Conservation (phyloP, 2,797 vertebrate genomes). For the Dermochelys coriacea region DNA sequence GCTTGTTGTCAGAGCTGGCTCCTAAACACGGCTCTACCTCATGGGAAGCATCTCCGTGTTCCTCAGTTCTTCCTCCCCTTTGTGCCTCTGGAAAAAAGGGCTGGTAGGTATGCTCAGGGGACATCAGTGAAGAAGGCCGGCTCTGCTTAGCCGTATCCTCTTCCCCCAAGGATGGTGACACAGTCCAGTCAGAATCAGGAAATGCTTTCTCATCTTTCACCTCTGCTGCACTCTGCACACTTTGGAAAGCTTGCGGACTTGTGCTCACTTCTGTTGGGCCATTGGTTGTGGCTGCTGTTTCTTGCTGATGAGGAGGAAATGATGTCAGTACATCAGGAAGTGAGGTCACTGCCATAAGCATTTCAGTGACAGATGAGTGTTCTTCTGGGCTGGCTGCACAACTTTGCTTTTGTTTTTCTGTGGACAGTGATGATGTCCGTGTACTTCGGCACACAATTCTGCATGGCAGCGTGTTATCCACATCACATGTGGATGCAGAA, state of each 20-base stretch:
- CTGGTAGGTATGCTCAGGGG: conserved; percentile 84
- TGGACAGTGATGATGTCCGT: conserved; percentile 12
- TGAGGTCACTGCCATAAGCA: conserved; percentile 45
- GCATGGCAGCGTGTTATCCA: conserved; percentile 75
- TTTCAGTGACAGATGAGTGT: conserved; percentile 61
- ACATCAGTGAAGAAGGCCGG: conserved; percentile 88
- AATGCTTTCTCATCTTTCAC: conserved; percentile 60
- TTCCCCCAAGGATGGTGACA: conserved; percentile 73
- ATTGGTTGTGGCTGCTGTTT: conserved; percentile 83
- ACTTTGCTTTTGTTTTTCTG: conserved; percentile 66
- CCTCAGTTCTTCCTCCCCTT: conserved; percentile 65
- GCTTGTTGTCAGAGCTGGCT: conserved; percentile 71
- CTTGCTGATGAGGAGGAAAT: conserved; percentile 73
- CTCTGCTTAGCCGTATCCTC: conserved; percentile 82
- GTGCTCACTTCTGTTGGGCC: conserved; percentile 87
- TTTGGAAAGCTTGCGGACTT: conserved; percentile 65
- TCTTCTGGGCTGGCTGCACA: conserved; percentile 28
- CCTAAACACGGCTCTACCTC: conserved; percentile 83
- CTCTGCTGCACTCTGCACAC: conserved; percentile 38
- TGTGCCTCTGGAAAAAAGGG: conserved; percentile 69
- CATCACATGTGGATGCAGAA: conserved; percentile 79
- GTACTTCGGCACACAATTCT: conserved; percentile 76
- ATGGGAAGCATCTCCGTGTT: conserved; percentile 76
- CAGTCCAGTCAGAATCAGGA: conserved; percentile 59
- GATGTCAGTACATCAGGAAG: conserved; percentile 82